These are phyloP conservation scores for Pagrus major DNA, from an alignment of 2,113 vertebrate genomes.

Conservation along the genomic window DNA sequence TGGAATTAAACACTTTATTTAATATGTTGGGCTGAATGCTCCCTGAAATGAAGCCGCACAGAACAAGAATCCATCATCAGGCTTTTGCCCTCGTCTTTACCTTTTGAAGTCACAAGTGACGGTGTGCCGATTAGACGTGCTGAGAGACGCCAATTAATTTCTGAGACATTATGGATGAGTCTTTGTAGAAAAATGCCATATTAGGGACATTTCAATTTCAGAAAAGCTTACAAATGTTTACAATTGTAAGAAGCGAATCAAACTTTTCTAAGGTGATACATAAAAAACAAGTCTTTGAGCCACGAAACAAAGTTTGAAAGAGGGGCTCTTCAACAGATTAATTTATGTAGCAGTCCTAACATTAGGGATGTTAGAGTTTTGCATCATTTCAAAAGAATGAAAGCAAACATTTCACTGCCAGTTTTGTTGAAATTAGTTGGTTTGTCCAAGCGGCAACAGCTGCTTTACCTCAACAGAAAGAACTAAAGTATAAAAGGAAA, in stretches of 20 bases:
- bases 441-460: no score
- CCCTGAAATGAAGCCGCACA: background rate
- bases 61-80: conserved; percentile 7
- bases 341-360: background rate
- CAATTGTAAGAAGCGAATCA: background rate
- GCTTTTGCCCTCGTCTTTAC: background rate
- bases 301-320: background rate
- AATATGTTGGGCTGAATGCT: conserved; percentile 9
- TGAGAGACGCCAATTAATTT: background rate
- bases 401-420: no score
- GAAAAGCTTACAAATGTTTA: background rate
- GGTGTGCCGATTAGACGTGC: background rate
- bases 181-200: background rate
- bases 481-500: background rate
- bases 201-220: background rate
- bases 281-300: background rate
- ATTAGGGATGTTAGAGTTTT: background rate
- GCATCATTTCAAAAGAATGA: background rate
- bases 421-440: no score
- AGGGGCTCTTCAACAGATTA: background rate
- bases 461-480: no score
- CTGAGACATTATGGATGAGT: background rate
- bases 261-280: background rate
- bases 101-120: conserved; percentile 11
- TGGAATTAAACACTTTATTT: background rate